A percentile compares a stretch with the other conserved stretches of the same genome.
Evolutionary conservation across 2,797 vertebrate species (phyloP).

Genomic region (Fistularia tabacaria): DNA sequence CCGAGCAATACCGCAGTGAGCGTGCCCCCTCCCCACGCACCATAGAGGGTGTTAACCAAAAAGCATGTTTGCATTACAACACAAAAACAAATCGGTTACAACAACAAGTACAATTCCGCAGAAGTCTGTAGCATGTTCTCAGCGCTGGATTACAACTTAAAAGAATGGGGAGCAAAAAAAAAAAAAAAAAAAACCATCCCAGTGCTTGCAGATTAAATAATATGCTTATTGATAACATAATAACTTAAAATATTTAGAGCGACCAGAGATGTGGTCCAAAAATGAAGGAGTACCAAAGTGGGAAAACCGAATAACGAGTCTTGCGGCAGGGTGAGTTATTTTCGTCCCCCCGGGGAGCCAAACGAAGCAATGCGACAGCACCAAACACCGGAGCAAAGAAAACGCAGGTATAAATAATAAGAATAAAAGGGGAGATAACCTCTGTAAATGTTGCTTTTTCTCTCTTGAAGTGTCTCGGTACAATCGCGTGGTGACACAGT

Average conservation of each 20-base stretch:
- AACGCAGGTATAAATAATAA: constrained; percentile 38
- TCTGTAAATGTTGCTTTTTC: constrained; percentile 14
- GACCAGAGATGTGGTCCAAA: constrained; percentile 37
- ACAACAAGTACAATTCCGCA: constrained; percentile 15
- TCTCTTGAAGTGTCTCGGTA: constrained; percentile 17
- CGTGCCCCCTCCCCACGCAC: no score
- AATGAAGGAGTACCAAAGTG: constrained; percentile 59
- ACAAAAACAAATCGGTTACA: neutral
- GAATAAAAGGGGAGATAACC: constrained; percentile 22
- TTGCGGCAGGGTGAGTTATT: constrained; percentile 11
- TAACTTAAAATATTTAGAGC: constrained; percentile 56
- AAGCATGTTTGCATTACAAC: no score
- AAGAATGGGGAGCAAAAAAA: constrained; percentile 32
- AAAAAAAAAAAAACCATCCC: constrained; percentile 40
- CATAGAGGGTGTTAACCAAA: no score
- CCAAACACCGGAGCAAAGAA: constrained; percentile 26
- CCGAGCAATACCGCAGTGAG: no score
- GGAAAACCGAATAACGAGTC: constrained; percentile 24
- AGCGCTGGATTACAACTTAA: constrained; percentile 8
- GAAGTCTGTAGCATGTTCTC: constrained; percentile 22
- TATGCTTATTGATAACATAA: constrained; percentile 36
- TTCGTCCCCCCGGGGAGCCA: constrained; percentile 12
- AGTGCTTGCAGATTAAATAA: constrained; percentile 52
- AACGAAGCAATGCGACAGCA: constrained; percentile 29
- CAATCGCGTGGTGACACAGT: constrained; percentile 14